Conservation (phyloP, 2,797 vertebrate genomes). For the Vipera latastei region DNA sequence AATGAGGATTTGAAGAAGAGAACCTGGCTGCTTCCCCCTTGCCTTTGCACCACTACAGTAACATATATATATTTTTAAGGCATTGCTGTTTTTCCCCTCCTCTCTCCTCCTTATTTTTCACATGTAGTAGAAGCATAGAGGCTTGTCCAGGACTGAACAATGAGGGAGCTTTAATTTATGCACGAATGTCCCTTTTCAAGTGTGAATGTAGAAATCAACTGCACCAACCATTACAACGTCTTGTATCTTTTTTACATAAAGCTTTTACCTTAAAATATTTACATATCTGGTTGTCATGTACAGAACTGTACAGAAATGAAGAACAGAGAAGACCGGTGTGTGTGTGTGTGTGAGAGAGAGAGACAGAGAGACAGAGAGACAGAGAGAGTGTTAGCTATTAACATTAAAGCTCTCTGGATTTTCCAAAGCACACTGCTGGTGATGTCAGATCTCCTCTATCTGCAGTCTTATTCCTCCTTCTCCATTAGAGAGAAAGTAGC, state of each 20-base stretch:
- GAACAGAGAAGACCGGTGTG: background rate
- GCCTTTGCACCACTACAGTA: background rate
- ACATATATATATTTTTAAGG: background rate
- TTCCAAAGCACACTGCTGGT: background rate
- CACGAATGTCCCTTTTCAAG: background rate
- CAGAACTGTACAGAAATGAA: background rate
- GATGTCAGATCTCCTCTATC: background rate
- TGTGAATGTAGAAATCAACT: background rate
- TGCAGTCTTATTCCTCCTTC: background rate
- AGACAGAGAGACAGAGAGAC: too few relatives aligned
- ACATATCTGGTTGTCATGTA: background rate
- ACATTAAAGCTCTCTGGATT: background rate
- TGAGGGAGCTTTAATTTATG: background rate
- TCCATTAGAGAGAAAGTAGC: background rate
- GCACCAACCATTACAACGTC: background rate
- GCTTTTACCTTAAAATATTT: background rate
- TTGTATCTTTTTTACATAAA: background rate
- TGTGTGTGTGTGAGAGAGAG: background rate
- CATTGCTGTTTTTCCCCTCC: background rate
- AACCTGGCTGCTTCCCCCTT: background rate
- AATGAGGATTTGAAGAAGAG: background rate
- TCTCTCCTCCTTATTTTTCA: background rate
- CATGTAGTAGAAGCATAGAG: background rate
- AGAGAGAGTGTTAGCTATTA: background rate
- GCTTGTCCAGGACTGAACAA: background rate